Base-by-base conservation (phyloP, 2,113 vertebrate genomes). In the Ancistrus triradiatus region DNA sequence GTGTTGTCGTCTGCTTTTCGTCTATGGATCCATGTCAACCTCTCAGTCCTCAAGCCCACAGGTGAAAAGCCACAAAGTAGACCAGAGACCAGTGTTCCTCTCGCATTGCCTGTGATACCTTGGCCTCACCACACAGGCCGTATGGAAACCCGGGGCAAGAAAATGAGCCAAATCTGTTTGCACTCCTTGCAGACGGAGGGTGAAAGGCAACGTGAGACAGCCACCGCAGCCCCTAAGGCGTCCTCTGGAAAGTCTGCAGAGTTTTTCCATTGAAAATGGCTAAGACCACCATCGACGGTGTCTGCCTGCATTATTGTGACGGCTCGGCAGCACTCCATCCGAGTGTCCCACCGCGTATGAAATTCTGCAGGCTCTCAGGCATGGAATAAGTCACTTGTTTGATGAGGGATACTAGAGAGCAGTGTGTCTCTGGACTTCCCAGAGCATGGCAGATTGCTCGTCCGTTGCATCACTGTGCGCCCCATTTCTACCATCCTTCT, bases 111-210 rank as follows among this genome's bases (percentile, higher is more conserved):
- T 85, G 77, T 78, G 73, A 83, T 76, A 74, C 68, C 60, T 84
- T 84, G 82, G 85, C 81, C 81, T 70, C 67, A 61, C 70, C 74
- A 66, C 59, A 72, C 75, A 75, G 73, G 66, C 68, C 73, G 73
- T 84, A 83, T 88, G 83, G 83, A 86, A 86, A 84, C 69, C 28
- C 73, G 75, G 73, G 78, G 66, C 83, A 83, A 87, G 83, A 80
- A 89, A 85, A 78, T 56, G 66, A 78, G 53, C 79, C 66, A 55
- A 78, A 62, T 67, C 84, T 87, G 84, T 86, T 83, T 86, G 74
- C 85, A 83, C 84, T 40, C 11, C 11, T 10, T 38, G 69, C 80
- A 85, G 80, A 83, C 74, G 79, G 76, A 82, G 81, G 83, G 77
- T 80, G 79, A 85, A 83, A 83, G 75, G 80, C 78, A 87, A 85